phyloP scores from a whole-genome alignment of 2,113 vertebrate species.

The Muscicapa adusta region DNA sequence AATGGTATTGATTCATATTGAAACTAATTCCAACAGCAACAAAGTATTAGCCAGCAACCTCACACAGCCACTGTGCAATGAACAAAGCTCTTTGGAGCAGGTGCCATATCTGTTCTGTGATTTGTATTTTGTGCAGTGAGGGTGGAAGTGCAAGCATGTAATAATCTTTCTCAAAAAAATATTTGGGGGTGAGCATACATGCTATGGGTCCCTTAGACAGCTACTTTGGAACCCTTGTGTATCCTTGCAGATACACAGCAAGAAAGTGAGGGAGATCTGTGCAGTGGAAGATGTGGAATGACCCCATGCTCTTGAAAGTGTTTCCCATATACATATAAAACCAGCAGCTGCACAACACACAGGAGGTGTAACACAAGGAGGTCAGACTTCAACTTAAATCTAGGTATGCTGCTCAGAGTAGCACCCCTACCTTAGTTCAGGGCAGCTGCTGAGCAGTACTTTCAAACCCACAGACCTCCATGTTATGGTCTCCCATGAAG shows the following conservation, averaged over 20 bases:
- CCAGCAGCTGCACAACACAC: background rate
- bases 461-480: background rate
- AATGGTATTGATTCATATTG: background rate
- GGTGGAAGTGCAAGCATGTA: background rate
- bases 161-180: conserved; percentile 2
- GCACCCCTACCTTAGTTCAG: background rate
- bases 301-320: background rate
- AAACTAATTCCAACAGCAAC: conserved; percentile 47
- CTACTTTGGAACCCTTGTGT: background rate
- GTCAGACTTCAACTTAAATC: background rate
- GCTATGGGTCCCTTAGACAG: background rate
- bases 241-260: background rate
- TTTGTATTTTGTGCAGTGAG: background rate
- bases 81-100: background rate
- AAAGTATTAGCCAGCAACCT: conserved; percentile 32
- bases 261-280: background rate
- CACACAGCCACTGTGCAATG: background rate
- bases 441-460: background rate
- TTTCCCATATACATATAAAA: background rate
- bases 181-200: background rate
- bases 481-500: background rate
- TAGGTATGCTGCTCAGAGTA: background rate
- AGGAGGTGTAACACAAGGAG: background rate
- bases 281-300: background rate
- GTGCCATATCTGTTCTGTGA: background rate